Base-by-base conservation (phyloP, 1,140 invertebrate genomes). In the Elysia chlorotica region DNA sequence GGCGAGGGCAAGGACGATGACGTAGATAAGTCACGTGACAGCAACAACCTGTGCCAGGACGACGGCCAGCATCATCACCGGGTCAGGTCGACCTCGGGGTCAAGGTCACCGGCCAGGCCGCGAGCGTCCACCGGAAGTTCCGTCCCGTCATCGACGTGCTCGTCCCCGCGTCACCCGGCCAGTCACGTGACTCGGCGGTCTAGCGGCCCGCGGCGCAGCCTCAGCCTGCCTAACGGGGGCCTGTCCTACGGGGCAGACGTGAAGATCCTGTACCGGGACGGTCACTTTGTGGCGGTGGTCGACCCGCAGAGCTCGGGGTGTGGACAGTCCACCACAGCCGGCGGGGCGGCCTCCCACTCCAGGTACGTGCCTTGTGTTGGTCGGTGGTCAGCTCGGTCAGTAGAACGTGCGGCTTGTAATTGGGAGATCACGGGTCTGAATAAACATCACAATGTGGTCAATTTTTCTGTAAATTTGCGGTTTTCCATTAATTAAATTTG, bases 261-360 rank as follows among this genome's bases (percentile, higher is more conserved):
- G 23, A 78, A 77, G 62, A 80, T 82, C 62, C 53, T 74, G 2
- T 82, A 82, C 63, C 73, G 71, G 30, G 75, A 82, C 71, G 81
- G 81, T 1, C 79, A 80, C 30, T 82, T 82, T 73, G 79, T 80
- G 1, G 76, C 78, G 33, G 78, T 71, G 2, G 66, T 38, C 21
- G 28, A 10, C 28, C 67, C 28, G 1, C 67, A 10, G n/a, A 19
- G 5, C 30, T n/a, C n/a, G n/a, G n/a, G n/a, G n/a, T n/a, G n/a
- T n/a, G n/a, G 73, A 65, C n/a, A 66, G 17, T 61, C 28, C 5
- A 56, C 35, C 10, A 35, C 38, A 2, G 61, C n/a, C 3, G 25
- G 33, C 19, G 65, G 28, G 2, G 36, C 30, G 33, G 37, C 28
- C 37, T 36, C 21, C 1, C 36, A n/a, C 1, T 19, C 21, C 17